Evolutionary conservation across 2,113 vertebrate species (phyloP).

Genomic region (Chlamydotis undulata): DNA sequence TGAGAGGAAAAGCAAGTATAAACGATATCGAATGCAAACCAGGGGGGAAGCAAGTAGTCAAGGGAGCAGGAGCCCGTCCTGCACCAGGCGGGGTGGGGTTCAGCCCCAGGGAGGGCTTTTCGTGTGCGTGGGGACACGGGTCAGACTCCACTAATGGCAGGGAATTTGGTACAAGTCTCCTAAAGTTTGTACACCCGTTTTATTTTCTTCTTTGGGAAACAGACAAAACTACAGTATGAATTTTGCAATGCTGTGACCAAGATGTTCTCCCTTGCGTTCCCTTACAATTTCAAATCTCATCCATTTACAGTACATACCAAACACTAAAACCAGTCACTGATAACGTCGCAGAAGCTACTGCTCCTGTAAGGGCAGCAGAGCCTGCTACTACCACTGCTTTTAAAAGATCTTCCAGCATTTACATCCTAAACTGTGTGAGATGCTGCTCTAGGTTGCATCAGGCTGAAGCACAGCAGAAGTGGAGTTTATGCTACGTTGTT

Average conservation of each 20-base stretch:
- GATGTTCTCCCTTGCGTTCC: not conserved
- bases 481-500: not conserved
- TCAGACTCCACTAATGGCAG: not conserved
- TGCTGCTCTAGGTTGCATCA: constrained; percentile 10
- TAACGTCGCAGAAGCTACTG: not conserved
- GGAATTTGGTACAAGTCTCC: not conserved
- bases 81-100: fast-evolving
- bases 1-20: not conserved
- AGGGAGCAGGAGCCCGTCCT: not conserved
- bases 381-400: not conserved
- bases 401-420: not conserved
- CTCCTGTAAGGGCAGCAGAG: not conserved
- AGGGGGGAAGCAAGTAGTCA: fast-evolving
- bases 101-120: not conserved
- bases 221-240: not conserved
- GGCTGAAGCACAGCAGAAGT: not conserved
- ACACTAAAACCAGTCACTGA: not conserved
- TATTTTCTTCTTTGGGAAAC: not conserved
- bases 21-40: fast-evolving
- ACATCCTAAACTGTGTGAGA: not conserved
- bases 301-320: not conserved
- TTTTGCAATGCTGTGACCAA: not conserved
- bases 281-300: not conserved
- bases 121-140: fast-evolving
- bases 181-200: not conserved